Evolutionary conservation across 2,888 invertebrate genomes (phyloP), one percentile per base, ranked within the genome.

Genomic region (Agonopterix alstromeriana): DNA sequence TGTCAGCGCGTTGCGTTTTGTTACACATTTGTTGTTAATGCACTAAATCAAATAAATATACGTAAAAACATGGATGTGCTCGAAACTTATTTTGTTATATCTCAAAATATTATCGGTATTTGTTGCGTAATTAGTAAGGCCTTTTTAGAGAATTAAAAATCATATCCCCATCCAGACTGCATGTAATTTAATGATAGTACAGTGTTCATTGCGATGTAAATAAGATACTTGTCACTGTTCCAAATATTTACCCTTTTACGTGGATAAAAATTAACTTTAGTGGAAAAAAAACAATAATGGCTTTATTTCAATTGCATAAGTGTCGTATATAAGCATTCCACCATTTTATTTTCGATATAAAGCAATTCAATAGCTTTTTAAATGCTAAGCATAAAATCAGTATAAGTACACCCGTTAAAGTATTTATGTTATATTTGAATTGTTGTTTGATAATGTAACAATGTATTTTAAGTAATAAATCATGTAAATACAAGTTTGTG

Each of bases 401-500:
- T 67, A 72, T 80, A 82, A 84, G 81, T 85, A 83, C 83, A 84
- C 68, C 68, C 67, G 57, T 63, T 68, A 44, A 73, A 73, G 72
- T 76, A 73, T 80, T 81, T 75, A 72, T 65, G 58, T 75, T 71
- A 61, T 75, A 70, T 75, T 79, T 75, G 71, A 80, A 75, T 77
- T 77, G 81, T 83, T 84, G 73, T 82, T 82, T 74, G 70, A 60
- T 70, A 70, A 27, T 27, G 27, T 71, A 75, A 68, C 70, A 72
- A 66, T 72, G 65, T 82, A 77, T 76, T 78, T 73, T 84, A 86
- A 82, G 82, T 79, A 76, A 75, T 70, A 73, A 70, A 82, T 83
- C 82, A 80, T 87, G 87, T 87, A 87, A 86, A 87, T 87, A 87
- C 80, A 85, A 83, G 76, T 83, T 84, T 82, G 80, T 82, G 82